Conservation (phyloP, 37 sponge, comb jelly and placozoan genomes). For the Halisarca cf. caerulea region DNA sequence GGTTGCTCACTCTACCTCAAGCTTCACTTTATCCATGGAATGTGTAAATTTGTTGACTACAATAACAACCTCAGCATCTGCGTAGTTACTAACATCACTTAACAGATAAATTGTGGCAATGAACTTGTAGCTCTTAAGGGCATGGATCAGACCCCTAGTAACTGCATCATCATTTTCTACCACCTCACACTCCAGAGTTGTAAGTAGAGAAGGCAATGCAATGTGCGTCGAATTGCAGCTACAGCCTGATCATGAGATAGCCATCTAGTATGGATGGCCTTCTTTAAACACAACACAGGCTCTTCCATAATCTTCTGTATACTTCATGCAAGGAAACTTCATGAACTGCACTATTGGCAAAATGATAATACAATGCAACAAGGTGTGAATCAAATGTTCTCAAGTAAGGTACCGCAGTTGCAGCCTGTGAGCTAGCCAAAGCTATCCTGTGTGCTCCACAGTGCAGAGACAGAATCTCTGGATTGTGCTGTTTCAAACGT, state of each 20-base stretch:
- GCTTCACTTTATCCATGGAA: background rate
- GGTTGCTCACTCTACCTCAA: background rate
- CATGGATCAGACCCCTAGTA: slow-evolving; percentile 25
- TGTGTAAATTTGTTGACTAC: too few relatives aligned
- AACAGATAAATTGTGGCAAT: slow-evolving; percentile 31
- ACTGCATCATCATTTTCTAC: slow-evolving; percentile 19
- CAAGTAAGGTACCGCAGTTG: slow-evolving; percentile 21
- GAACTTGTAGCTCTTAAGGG: slow-evolving; percentile 31
- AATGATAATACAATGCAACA: slow-evolving; percentile 33
- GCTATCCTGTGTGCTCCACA: slow-evolving; percentile 39
- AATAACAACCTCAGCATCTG: background rate
- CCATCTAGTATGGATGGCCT: slow-evolving; percentile 49
- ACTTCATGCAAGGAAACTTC: slow-evolving; percentile 45
- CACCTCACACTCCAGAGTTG: slow-evolving; percentile 30
- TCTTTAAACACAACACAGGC: slow-evolving; percentile 25
- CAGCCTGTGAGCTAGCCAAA: slow-evolving; percentile 50
- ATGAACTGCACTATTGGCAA: slow-evolving; percentile 49
- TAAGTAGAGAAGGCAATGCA: slow-evolving; percentile 51
- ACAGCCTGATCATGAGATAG: slow-evolving; percentile 42
- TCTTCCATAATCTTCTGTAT: slow-evolving; percentile 44
- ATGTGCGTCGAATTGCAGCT: slow-evolving; percentile 28
- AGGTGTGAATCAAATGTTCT: slow-evolving; percentile 32
- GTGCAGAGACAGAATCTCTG: slow-evolving; percentile 33
- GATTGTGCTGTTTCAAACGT: slow-evolving; percentile 25
- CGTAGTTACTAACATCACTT: background rate